Evolutionary conservation across 2,797 vertebrate genomes (phyloP).

Genomic region (Darevskia nairensis): DNA sequence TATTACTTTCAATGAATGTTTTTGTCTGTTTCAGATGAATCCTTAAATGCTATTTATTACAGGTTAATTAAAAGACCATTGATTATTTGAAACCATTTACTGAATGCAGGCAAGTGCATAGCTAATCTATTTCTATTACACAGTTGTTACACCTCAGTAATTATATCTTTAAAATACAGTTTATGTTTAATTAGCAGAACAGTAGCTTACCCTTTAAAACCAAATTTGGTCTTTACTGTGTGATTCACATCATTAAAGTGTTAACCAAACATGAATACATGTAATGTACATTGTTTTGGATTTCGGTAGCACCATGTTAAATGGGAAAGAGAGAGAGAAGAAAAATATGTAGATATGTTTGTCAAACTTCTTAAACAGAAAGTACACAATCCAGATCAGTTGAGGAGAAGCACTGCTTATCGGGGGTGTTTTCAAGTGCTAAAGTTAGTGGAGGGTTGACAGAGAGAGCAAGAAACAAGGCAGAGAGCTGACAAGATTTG

Average conservation of each 20-base stretch:
- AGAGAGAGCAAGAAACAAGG: background rate
- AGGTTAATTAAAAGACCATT: slow-evolving; percentile 55
- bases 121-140: slow-evolving; percentile 45
- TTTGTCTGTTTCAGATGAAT: slow-evolving; percentile 11
- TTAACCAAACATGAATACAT: slow-evolving; percentile 56
- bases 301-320: slow-evolving; percentile 28
- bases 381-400: too few species aligned
- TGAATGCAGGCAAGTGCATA: slow-evolving; percentile 22
- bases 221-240: slow-evolving; percentile 66
- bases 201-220: slow-evolving; percentile 64
- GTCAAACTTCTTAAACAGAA: too few species aligned
- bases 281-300: slow-evolving; percentile 51
- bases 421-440: too few species aligned
- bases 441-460: too few species aligned
- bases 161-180: slow-evolving; percentile 61
- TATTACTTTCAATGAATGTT: slow-evolving; percentile 18
- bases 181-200: slow-evolving; percentile 66
- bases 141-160: slow-evolving; percentile 56
- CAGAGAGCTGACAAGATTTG: background rate
- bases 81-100: slow-evolving; percentile 52
- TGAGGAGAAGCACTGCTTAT: too few species aligned
- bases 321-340: background rate
- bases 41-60: slow-evolving; percentile 27
- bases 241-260: slow-evolving; percentile 66
- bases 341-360: background rate